Conservation (phyloP, 2,113 vertebrate species). For the Dipodomys ordii region DNA sequence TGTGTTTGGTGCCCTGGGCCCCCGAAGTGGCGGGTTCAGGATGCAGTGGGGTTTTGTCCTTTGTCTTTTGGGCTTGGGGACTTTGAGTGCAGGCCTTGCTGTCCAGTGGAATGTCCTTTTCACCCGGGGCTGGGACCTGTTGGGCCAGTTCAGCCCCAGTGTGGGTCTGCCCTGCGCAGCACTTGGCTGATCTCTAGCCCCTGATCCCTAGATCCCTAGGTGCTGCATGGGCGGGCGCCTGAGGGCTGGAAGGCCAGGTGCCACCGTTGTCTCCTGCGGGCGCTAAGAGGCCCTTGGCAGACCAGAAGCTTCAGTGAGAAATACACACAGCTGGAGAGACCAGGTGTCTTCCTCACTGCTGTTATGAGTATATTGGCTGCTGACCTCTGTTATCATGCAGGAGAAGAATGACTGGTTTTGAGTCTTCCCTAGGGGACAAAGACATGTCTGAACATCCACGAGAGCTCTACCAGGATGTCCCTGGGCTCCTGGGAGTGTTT, state of each 20-base stretch:
- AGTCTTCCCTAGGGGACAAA: not conserved
- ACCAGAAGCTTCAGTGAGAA: not conserved
- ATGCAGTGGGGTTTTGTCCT: not conserved
- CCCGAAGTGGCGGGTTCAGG: rapidly evolving
- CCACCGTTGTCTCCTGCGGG: not conserved
- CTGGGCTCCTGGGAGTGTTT: not conserved
- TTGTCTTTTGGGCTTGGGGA: rapidly evolving
- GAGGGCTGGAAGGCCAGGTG: not conserved
- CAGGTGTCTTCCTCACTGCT: rapidly evolving
- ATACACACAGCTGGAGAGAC: rapidly evolving
- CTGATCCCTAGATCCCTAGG: no score
- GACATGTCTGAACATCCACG: not conserved
- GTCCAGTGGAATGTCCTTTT: not conserved
- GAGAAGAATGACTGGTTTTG: not conserved
- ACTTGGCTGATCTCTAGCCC: no score
- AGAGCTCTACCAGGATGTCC: not conserved
- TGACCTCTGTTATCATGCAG: rapidly evolving
- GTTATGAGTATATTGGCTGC: not conserved
- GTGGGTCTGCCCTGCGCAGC: not conserved
- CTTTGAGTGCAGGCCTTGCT: no score
- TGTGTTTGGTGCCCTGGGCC: not conserved
- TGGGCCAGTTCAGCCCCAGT: not conserved
- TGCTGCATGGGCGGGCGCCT: no score
- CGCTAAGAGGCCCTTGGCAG: not conserved
- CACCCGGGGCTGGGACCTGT: not conserved